A percentile compares a stretch with the other conserved stretches of the same genome.
These are phyloP conservation scores for Ptilonorhynchus violaceus DNA, from an alignment of 2,113 vertebrate genomes.

Conservation along the genomic window DNA sequence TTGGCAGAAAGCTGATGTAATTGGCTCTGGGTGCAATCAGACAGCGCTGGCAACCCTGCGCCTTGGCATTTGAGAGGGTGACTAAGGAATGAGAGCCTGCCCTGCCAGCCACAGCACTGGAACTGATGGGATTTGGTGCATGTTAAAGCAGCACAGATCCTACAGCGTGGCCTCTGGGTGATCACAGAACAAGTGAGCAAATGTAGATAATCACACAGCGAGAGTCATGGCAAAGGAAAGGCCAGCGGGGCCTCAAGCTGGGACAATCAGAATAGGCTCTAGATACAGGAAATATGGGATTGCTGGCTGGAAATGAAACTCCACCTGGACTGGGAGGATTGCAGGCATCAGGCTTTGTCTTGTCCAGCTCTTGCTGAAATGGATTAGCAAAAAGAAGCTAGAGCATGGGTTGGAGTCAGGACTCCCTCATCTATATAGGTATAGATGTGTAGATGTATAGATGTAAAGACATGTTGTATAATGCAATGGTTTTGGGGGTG, in stretches of 20 bases:
- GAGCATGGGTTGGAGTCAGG: background rate
- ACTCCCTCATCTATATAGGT: background rate
- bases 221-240: conserved; percentile 2
- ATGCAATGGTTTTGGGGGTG: background rate
- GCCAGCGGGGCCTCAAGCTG: background rate
- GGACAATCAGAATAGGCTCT: background rate
- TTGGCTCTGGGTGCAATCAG: conserved; percentile 38
- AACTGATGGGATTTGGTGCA: conserved; percentile 43
- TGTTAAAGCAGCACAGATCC: background rate
- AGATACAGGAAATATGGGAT: background rate
- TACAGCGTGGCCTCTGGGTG: background rate
- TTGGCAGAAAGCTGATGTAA: conserved; percentile 48
- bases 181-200: conserved; percentile 33
- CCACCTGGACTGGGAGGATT: background rate
- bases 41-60: background rate
- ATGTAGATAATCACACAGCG: background rate
- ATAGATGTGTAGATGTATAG: background rate
- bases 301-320: background rate
- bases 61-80: conserved; percentile 33
- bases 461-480: background rate
- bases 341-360: background rate
- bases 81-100: background rate
- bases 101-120: conserved; percentile 26
- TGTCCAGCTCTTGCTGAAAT: background rate
- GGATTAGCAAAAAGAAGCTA: background rate